phyloP scores from a whole-genome alignment of 2,888 invertebrate species.

The Carterocephalus palaemon region DNA sequence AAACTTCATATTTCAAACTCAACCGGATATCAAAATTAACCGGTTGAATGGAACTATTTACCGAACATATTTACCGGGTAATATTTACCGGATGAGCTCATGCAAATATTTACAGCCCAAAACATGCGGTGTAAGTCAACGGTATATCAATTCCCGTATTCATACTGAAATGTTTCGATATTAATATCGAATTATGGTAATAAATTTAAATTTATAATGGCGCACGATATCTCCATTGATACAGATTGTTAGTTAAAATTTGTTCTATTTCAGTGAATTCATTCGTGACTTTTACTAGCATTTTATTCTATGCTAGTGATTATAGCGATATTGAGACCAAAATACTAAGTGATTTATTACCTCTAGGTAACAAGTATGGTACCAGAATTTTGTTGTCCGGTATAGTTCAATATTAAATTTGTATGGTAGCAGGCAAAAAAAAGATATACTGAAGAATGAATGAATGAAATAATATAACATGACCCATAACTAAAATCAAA shows the following conservation, averaged over 20 bases:
- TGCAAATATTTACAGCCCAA: conserved; percentile 29
- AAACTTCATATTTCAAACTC: neutral
- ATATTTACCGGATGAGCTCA: conserved; percentile 27
- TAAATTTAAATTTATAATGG: conserved; percentile 9
- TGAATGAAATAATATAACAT: no score
- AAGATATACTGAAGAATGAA: no score
- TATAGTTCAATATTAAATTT: no score
- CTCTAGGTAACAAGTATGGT: no score
- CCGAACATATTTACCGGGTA: conserved; percentile 17
- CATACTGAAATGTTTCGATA: conserved; percentile 16
- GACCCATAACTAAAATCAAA: no score
- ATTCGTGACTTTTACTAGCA: no score
- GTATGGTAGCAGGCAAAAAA: no score
- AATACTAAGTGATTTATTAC: no score
- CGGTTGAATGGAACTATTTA: conserved; percentile 24
- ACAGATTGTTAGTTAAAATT: conserved; percentile 2
- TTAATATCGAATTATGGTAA: conserved; percentile 21
- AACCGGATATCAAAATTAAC: conserved; percentile 22
- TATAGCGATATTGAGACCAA: no score
- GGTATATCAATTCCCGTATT: conserved; percentile 10
- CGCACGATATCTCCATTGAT: conserved; percentile 3
- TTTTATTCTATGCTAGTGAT: no score
- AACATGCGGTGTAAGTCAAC: conserved; percentile 29
- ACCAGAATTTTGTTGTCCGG: no score
- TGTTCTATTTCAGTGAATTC: conserved; percentile 2